A percentile compares a stretch with the other conserved stretches of the same genome.
These are phyloP conservation scores for Baccha elongata DNA, from an alignment of 2,888 invertebrate genomes.

Conservation along the genomic window DNA sequence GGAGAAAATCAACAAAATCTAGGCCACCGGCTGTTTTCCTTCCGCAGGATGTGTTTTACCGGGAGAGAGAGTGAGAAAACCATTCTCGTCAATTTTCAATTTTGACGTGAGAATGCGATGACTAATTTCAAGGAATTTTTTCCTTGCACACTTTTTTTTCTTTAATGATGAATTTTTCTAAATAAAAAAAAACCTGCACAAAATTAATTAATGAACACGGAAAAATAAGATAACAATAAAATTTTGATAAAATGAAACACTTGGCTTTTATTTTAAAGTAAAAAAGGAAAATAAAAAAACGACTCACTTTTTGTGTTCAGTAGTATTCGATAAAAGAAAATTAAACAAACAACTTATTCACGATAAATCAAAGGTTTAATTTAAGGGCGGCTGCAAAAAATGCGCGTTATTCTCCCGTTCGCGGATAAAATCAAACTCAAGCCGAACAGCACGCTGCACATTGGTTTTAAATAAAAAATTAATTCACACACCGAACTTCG, in stretches of 20 bases:
- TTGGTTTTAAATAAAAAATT: constrained; percentile 74
- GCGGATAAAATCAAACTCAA: constrained; percentile 75
- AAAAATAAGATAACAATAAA: background rate
- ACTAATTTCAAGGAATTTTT: constrained; percentile 64
- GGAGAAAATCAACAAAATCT: constrained; percentile 60
- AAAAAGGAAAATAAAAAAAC: background rate
- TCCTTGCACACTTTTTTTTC: constrained; percentile 42
- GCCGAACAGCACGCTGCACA: constrained; percentile 70
- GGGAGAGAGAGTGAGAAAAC: constrained; percentile 40
- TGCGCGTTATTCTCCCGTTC: constrained; percentile 65
- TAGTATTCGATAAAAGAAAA: background rate
- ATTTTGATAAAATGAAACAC: constrained; percentile 4
- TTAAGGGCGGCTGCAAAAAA: constrained; percentile 22
- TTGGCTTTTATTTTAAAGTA: background rate
- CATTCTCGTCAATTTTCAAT: constrained; percentile 19
- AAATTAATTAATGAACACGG: constrained; percentile 42
- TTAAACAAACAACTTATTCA: background rate
- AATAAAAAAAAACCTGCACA: constrained; percentile 58
- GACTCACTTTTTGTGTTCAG: background rate
- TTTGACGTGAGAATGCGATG: constrained; percentile 61
- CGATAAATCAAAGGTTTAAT: background rate
- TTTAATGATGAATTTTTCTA: background rate
- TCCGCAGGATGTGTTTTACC: constrained; percentile 62
- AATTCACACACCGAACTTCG: constrained; percentile 35
- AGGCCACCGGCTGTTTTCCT: constrained; percentile 70